A percentile compares a stretch with the other conserved stretches of the same genome.
Conservation (phyloP, 30 jellyfish, hydroid and myxozoan genomes). For the Aurelia sp. region DNA sequence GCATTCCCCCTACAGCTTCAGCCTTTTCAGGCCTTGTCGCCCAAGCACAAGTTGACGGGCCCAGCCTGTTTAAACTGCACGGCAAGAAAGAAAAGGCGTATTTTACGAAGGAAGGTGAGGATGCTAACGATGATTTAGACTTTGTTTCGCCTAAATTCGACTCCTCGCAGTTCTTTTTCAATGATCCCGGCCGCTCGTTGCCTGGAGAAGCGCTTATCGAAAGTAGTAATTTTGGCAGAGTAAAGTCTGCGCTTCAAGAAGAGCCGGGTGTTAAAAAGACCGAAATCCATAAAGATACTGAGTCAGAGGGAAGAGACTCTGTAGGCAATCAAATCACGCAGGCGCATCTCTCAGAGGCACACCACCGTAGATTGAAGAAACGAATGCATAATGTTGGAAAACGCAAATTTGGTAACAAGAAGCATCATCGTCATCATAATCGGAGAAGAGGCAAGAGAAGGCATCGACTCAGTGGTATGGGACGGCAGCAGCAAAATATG, state of each 20-base stretch:
- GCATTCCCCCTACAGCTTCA: conserved; percentile 52
- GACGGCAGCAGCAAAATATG: no score
- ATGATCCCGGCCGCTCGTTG: conserved; percentile 29
- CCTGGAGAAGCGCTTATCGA: conserved; percentile 59
- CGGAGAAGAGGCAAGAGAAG: no score
- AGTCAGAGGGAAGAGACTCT: no score
- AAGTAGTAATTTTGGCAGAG: conserved; percentile 33
- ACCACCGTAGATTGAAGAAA: no score
- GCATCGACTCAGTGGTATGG: no score
- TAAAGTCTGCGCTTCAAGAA: not conserved
- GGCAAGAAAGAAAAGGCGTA: conserved; percentile 43
- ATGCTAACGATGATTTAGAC: conserved; percentile 19
- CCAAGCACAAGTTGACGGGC: conserved; percentile 50
- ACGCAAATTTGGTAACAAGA: no score
- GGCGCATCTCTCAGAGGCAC: no score
- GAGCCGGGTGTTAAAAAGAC: conserved; percentile 16
- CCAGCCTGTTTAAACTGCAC: conserved; percentile 59
- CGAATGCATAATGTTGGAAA: no score
- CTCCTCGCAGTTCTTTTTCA: conserved; percentile 21
- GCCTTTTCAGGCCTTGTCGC: conserved; percentile 49
- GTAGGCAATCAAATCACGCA: no score
- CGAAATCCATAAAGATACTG: not conserved
- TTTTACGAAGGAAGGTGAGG: conserved; percentile 55
- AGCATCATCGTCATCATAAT: no score
- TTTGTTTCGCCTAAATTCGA: conserved; percentile 13